These are phyloP conservation scores for Trematocara unimaculatum DNA, from an alignment of 2,113 vertebrate genomes.

Conservation along the genomic window DNA sequence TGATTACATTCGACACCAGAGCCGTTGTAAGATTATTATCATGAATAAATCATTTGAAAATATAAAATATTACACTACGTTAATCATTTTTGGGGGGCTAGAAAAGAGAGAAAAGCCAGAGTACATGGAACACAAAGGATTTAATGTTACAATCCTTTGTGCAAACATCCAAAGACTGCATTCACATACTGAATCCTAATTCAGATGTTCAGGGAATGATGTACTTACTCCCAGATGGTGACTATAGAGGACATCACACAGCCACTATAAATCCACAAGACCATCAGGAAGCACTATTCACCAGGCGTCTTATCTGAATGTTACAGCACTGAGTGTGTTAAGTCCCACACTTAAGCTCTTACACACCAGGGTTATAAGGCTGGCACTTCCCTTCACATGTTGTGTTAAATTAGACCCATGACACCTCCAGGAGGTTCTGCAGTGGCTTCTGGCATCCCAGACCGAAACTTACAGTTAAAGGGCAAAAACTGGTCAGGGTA, in stretches of 20 bases:
- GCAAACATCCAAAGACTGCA: conserved; percentile 1
- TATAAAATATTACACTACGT: neutral
- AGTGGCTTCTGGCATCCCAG: neutral
- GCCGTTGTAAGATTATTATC: neutral
- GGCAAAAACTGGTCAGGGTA: conserved; percentile 18
- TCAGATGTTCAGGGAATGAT: neutral
- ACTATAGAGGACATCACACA: neutral
- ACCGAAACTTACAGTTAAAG: neutral
- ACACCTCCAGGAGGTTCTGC: conserved; percentile 5
- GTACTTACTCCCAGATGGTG: neutral
- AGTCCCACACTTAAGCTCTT: conserved; percentile 3
- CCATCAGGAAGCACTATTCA: conserved; percentile 12
- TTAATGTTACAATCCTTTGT: conserved; percentile 10
- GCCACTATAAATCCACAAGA: neutral
- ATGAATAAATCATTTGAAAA: neutral
- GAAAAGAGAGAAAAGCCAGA: neutral
- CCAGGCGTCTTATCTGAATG: conserved; percentile 38
- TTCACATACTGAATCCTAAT: neutral
- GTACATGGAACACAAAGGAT: neutral
- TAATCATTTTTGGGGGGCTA: neutral
- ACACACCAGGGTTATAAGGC: conserved; percentile 24
- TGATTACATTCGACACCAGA: neutral
- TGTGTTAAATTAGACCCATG: conserved; percentile 34
- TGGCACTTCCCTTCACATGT: conserved; percentile 20
- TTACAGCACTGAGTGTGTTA: conserved; percentile 6